Conservation (phyloP, 2,797 vertebrate genomes). For the Glossophaga mutica region DNA sequence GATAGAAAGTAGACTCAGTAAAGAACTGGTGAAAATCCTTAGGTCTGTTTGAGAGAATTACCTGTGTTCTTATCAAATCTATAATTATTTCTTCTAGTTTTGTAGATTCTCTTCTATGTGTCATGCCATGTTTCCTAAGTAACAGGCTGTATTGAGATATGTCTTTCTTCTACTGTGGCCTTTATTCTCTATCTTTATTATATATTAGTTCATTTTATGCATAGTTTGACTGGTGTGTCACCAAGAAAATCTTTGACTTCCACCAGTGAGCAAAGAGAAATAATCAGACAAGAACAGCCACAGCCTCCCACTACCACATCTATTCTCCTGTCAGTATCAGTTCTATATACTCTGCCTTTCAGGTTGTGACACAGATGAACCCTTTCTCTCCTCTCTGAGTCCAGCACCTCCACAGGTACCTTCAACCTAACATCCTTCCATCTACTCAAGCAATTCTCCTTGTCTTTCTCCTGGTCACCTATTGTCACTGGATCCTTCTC, state of each 20-base stretch:
- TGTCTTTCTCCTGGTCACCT: background rate
- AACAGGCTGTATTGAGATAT: background rate
- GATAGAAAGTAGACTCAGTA: background rate
- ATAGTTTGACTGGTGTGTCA: background rate
- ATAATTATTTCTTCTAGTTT: background rate
- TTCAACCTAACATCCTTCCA: background rate
- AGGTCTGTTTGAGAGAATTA: background rate
- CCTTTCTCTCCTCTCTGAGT: background rate
- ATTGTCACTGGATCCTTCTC: background rate
- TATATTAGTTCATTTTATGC: background rate
- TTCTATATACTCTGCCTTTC: background rate
- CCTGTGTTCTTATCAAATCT: background rate
- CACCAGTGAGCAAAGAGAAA: background rate
- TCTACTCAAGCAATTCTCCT: background rate
- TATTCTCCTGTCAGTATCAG: background rate
- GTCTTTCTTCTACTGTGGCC: background rate
- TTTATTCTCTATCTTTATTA: background rate
- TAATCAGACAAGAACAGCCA: background rate
- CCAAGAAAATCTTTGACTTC: background rate
- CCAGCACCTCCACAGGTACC: background rate
- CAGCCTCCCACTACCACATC: background rate
- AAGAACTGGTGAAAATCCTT: background rate
- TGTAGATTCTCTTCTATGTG: background rate
- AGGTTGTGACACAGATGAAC: background rate
- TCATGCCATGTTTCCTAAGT: background rate